Conservation (phyloP, 1,140 invertebrate species). For the Mactra quadrangularis region DNA sequence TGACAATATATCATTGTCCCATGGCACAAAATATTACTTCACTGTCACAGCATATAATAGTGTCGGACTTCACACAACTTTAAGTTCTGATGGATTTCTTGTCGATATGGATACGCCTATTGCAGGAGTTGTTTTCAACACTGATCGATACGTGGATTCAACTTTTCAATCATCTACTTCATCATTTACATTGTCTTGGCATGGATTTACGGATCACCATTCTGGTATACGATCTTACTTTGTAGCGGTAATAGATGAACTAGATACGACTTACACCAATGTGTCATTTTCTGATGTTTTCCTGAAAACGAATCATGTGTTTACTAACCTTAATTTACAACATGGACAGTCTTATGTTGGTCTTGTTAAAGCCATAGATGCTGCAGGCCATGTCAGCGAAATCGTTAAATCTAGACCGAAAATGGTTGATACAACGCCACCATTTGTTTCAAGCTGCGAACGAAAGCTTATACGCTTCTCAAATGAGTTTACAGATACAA, state of each 20-base stretch:
- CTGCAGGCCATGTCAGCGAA: constrained; percentile 56
- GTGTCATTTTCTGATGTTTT: constrained; percentile 33
- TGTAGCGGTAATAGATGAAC: constrained; percentile 43
- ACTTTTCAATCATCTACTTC: constrained; percentile 48
- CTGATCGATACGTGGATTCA: constrained; percentile 25
- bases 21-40: constrained; percentile 62
- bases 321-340: constrained; percentile 38
- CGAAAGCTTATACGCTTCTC: neutral
- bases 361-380: constrained; percentile 59
- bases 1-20: constrained; percentile 20
- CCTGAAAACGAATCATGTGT: constrained; percentile 22
- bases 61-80: constrained; percentile 56
- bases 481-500: too few relatives aligned
- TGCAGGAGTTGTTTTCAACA: constrained; percentile 64
- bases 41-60: constrained; percentile 62
- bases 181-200: constrained; percentile 63
- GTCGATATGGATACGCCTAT: constrained; percentile 60
- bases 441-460: neutral
- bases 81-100: constrained; percentile 64
- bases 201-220: constrained; percentile 64
- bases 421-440: constrained; percentile 59
- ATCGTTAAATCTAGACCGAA: constrained; percentile 25
- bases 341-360: constrained; percentile 51
- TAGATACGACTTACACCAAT: neutral
- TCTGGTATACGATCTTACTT: constrained; percentile 56